Conservation (phyloP, 2,888 invertebrate species). For the Podabrus alpinus region DNA sequence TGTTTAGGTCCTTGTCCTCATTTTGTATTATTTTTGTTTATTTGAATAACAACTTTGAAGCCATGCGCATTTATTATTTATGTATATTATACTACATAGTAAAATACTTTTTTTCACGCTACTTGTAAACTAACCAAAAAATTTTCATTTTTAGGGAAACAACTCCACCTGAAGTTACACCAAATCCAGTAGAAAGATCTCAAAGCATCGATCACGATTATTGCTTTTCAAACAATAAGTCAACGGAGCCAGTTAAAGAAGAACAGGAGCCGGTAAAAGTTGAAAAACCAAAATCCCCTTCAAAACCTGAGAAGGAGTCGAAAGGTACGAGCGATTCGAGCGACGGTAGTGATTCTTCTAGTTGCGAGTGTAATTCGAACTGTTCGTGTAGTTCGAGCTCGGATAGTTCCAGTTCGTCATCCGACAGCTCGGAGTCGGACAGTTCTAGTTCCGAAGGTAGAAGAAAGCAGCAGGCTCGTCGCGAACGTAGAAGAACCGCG, state of each 20-base stretch:
- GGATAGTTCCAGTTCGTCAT: slow-evolving; percentile 57
- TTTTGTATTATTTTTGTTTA: background rate
- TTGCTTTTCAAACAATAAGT: slow-evolving; percentile 42
- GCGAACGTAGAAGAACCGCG: slow-evolving; percentile 46
- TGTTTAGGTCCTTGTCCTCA: background rate
- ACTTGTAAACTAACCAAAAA: background rate
- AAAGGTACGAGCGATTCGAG: slow-evolving; percentile 72
- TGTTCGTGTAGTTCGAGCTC: slow-evolving; percentile 81
- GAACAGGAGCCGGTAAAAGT: slow-evolving; percentile 27
- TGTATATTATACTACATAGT: too few species aligned
- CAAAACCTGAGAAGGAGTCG: slow-evolving; percentile 34
- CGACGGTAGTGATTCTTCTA: slow-evolving; percentile 74
- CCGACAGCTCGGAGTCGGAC: slow-evolving; percentile 61
- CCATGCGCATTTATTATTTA: background rate
- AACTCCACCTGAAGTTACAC: slow-evolving; percentile 40
- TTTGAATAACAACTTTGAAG: background rate
- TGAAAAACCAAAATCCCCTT: background rate
- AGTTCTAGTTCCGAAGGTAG: slow-evolving; percentile 64
- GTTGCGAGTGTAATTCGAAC: slow-evolving; percentile 82
- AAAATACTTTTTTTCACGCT: background rate
- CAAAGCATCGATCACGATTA: slow-evolving; percentile 56
- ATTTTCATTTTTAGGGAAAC: slow-evolving; percentile 12
- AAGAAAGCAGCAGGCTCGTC: slow-evolving; percentile 53
- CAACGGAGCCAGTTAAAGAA: slow-evolving; percentile 5
- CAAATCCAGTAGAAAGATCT: slow-evolving; percentile 31